Conservation (phyloP, 2,888 invertebrate species). For the Pammene aurita region DNA sequence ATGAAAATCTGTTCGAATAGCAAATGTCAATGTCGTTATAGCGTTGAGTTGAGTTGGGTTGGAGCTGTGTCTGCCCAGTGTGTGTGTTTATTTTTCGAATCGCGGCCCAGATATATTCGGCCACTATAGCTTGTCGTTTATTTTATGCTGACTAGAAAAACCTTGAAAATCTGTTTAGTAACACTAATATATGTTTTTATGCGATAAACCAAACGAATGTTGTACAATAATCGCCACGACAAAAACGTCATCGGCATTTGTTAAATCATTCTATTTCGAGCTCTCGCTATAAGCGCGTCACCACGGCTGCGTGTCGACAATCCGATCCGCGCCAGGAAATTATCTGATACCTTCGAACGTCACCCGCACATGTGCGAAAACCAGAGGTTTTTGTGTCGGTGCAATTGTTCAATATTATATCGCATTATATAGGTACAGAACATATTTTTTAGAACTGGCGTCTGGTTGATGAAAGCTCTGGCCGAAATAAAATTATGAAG, state of each 20-base stretch:
- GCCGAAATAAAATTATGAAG: too few species aligned
- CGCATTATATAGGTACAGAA: background rate
- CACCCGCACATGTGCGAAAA: slow-evolving; percentile 20
- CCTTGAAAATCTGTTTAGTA: too few species aligned
- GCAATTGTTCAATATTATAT: slow-evolving; percentile 8
- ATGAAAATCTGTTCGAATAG: too few species aligned
- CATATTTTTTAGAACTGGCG: background rate
- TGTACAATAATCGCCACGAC: background rate
- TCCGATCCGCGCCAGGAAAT: slow-evolving; percentile 38
- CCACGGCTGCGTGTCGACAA: slow-evolving; percentile 25
- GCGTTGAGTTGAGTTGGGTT: too few species aligned
- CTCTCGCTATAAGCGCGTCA: slow-evolving; percentile 18
- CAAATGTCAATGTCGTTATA: too few species aligned
- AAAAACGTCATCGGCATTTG: slow-evolving; percentile 15
- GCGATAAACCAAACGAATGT: background rate
- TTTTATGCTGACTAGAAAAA: too few species aligned
- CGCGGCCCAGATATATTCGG: too few species aligned
- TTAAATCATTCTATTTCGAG: slow-evolving; percentile 4
- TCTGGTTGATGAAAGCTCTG: too few species aligned
- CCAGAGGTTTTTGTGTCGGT: background rate
- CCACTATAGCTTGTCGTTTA: too few species aligned
- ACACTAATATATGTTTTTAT: too few species aligned
- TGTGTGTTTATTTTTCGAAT: too few species aligned
- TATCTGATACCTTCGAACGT: slow-evolving; percentile 34
- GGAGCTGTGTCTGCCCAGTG: too few species aligned